Evolutionary conservation across 2,797 vertebrate species (phyloP), one percentile per base, ranked within the genome.

Genomic region (Holocentrus rufus): DNA sequence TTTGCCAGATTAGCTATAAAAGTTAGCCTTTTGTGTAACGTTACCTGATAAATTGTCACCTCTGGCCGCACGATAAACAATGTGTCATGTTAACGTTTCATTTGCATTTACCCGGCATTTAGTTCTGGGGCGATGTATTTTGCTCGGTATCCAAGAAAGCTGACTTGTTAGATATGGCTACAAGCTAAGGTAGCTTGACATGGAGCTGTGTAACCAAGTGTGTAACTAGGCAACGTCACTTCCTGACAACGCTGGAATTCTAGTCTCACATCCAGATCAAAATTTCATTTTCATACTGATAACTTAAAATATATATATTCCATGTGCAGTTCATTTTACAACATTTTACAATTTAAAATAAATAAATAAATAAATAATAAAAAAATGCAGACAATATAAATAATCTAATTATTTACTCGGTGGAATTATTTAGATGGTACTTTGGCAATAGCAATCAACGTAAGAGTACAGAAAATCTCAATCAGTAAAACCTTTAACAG

Each of bases 151-250:
- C 10, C 11, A 39, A 20, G 9, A 17, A 13, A 74, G 57, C 65
- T 2, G 2, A 5, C 7, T 30, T 0, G 31, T 34, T 5, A 34
- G 2, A 27, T 27, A 2, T 27, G 18, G 65, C 27, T 59, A 30
- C 23, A 25, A 11, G 46, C 56, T 18, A 46, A 9, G 15, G 46
- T 57, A 63, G 59, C 27, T 52, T 53, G 58, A 76, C 65, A 67
- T 44, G 57, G 44, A 49, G 61, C 59, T 18, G 69, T 9, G 87
- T 34, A 34, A 34, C 31, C 31, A 34, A 34, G 31, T 34, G 31
- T 34, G 31, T 89, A 86, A 85, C 91, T 70, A 89, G 1, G 72
- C 11, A n/a, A 88, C 93, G 92, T 93, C 92, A 94, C 80, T 92
- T 94, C 93, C 92, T 90, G 62, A 69, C 55, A 89, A 87, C 87